phyloP scores from a whole-genome alignment of 2,888 invertebrate species.

The Penaeus monodon region DNA sequence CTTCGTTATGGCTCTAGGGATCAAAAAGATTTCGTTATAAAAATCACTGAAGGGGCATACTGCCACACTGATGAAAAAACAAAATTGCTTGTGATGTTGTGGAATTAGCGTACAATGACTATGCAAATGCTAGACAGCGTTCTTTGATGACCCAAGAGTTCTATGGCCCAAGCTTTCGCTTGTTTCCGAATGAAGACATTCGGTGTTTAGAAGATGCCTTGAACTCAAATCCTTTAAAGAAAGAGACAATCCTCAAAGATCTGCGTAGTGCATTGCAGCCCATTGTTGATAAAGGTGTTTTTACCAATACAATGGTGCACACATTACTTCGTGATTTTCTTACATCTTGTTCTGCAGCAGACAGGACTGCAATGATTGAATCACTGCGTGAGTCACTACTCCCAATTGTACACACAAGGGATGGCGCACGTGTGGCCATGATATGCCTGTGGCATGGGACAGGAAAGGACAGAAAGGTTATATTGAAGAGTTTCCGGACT shows the following conservation, averaged over 20 bases:
- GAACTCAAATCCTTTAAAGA: slow-evolving; percentile 71
- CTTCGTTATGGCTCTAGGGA: slow-evolving; percentile 83
- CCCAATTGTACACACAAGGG: slow-evolving; percentile 81
- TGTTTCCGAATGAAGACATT: slow-evolving; percentile 78
- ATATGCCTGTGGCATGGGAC: slow-evolving; percentile 88
- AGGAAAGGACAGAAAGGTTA: slow-evolving; percentile 75
- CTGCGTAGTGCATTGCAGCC: slow-evolving; percentile 71
- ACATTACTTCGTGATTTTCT: slow-evolving; percentile 86
- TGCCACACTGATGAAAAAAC: slow-evolving; percentile 73
- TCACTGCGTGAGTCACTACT: slow-evolving; percentile 78
- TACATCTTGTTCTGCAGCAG: slow-evolving; percentile 75
- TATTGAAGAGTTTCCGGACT: slow-evolving; percentile 89
- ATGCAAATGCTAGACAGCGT: slow-evolving; percentile 83
- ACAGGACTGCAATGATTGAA: slow-evolving; percentile 81
- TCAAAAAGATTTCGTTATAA: slow-evolving; percentile 78
- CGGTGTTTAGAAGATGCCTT: slow-evolving; percentile 81
- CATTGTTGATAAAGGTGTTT: slow-evolving; percentile 72
- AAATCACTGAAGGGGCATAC: slow-evolving; percentile 82
- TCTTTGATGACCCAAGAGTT: slow-evolving; percentile 88
- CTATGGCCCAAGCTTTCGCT: slow-evolving; percentile 87
- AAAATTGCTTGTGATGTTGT: slow-evolving; percentile 81
- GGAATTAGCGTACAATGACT: slow-evolving; percentile 86
- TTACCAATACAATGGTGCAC: slow-evolving; percentile 79
- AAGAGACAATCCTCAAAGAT: slow-evolving; percentile 70
- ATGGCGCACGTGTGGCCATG: slow-evolving; percentile 85